Evolutionary conservation across 1,140 invertebrate species (phyloP), one percentile per base, ranked within the genome.

Genomic region (Bombyx mori): DNA sequence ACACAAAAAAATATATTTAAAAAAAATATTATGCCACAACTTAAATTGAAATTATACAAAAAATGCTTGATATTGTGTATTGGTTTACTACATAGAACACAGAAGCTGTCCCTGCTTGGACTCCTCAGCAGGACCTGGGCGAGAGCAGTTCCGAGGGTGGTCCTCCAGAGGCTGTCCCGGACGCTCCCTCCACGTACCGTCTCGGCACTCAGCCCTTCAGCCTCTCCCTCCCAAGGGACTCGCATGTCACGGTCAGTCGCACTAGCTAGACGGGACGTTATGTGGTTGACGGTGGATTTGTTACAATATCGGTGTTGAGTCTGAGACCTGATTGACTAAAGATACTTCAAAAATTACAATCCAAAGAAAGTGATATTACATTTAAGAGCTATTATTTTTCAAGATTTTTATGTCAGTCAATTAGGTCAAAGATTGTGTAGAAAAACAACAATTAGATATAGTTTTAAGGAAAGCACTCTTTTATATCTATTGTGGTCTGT

Each of bases 41-140:
- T 35, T 35, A 35, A 35, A 35, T 35, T 35, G 26, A 35, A 2
- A 35, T 3, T 1, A 35, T 35, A 35, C 26, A 35, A 35, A 35
- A 35, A 35, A 35, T 35, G 1, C 26, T 35, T 35, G 26, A 35
- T 0, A 35, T 35, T 35, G 26, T 35, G 2, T 5, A 35, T 52
- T 52, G 7, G 7, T 52, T 52, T 9, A 0, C 43, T 26, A 2
- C 8, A 42, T 42, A 62, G 61, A 52, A 44, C 12, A 57, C 52
- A 60, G 73, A 65, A 47, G 51, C 61, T 42, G 52, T 58, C 1
- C 61, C 61, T 7, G 72, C 73, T 3, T 96, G 94, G 94, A 95
- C 94, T 2, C 94, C 94, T 0, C 94, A 95, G 60, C 94, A 95
- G 73, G 94, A 95, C 77, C 87, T 96, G 8, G 90, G 90, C 26